These are phyloP conservation scores for Pantherophis alleghaniensis DNA, from an alignment of 2,797 vertebrate genomes.

Conservation along the genomic window DNA sequence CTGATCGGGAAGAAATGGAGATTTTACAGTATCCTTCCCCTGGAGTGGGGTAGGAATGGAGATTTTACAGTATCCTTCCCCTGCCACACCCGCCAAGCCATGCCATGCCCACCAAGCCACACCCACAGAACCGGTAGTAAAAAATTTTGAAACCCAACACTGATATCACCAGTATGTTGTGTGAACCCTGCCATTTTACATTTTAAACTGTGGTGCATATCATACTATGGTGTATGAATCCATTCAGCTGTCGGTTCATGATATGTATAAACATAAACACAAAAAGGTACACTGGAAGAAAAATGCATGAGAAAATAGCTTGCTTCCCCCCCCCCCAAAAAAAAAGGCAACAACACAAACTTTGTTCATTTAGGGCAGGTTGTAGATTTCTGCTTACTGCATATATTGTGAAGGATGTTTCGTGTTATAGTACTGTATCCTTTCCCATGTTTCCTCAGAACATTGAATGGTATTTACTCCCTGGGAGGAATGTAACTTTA, in stretches of 20 bases:
- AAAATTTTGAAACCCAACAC: too few species aligned
- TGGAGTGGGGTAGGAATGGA: too few species aligned
- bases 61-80: too few species aligned
- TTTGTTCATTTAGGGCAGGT: not conserved
- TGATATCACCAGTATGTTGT: not conserved
- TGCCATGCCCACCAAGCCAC: too few species aligned
- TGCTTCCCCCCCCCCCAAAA: not conserved
- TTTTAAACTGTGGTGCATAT: not conserved
- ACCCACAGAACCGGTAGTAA: too few species aligned
- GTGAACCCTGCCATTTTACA: not conserved
- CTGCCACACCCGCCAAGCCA: too few species aligned
- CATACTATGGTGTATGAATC: not conserved
- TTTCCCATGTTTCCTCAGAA: not conserved
- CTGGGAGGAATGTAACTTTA: not conserved
- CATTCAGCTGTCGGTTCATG: not conserved
- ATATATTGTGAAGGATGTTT: not conserved
- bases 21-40: too few species aligned
- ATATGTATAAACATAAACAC: not conserved
- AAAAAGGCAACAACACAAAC: not conserved
- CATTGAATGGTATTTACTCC: not conserved
- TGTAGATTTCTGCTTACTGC: not conserved
- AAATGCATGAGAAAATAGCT: not conserved
- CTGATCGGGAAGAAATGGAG: too few species aligned
- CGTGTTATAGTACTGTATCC: not conserved
- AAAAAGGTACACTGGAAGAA: not conserved